Evolutionary conservation across 2,113 vertebrate species (phyloP).

Genomic region (Meles meles): DNA sequence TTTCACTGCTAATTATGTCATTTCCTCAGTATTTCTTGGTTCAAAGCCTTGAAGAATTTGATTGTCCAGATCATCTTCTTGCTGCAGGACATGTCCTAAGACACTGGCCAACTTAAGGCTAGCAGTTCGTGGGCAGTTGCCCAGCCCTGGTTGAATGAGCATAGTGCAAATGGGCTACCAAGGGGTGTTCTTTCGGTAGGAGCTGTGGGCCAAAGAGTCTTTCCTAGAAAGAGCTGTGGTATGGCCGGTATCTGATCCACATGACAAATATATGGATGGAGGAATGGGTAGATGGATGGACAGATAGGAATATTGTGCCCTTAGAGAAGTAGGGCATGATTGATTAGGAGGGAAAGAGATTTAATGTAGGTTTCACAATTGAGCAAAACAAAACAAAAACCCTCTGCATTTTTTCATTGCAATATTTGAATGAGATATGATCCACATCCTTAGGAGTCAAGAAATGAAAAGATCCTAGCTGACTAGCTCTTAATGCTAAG

Average conservation of each 20-base stretch:
- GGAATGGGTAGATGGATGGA: not conserved
- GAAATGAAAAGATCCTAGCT: not conserved
- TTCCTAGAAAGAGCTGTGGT: not conserved
- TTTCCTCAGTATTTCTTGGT: not conserved
- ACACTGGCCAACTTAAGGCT: not conserved
- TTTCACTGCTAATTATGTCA: not conserved
- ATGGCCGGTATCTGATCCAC: not conserved
- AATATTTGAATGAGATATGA: not conserved
- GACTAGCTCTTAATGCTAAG: not conserved
- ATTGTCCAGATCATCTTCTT: not conserved
- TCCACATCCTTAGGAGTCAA: not conserved
- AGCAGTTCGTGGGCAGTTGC: not conserved
- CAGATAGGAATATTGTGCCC: not conserved
- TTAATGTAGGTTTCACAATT: not conserved
- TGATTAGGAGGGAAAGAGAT: not conserved
- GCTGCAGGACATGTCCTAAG: not conserved
- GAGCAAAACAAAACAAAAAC: not conserved
- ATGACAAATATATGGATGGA: not conserved
- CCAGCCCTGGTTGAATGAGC: not conserved
- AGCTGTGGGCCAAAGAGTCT: not conserved
- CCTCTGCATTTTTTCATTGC: not conserved
- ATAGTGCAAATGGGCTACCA: not conserved
- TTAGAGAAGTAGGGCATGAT: not conserved
- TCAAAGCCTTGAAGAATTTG: not conserved
- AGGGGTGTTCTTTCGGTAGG: not conserved